Evolutionary conservation across 2,888 invertebrate species (phyloP).

Genomic region (Elegia similella): DNA sequence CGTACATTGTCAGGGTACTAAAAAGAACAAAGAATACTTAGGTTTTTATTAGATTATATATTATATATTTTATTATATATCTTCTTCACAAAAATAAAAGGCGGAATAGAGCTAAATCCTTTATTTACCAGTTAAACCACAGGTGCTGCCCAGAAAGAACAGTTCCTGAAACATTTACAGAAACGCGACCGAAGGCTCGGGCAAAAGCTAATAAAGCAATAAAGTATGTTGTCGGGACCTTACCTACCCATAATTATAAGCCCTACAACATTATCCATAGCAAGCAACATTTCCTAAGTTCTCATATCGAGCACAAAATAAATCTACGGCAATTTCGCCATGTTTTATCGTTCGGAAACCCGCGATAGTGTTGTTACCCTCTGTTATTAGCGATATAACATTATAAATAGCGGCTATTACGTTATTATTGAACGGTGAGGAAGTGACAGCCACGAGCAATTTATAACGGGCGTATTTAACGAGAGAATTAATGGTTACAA

Average conservation of each 20-base stretch:
- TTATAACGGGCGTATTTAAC: constrained; percentile 20
- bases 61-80: too few relatives aligned
- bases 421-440: constrained; percentile 26
- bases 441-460: constrained; percentile 24
- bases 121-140: too few relatives aligned
- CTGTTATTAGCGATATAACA: constrained; percentile 35
- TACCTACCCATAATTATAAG: neutral
- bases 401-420: constrained; percentile 35
- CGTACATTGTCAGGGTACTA: too few relatives aligned
- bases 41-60: too few relatives aligned
- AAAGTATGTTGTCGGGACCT: too few relatives aligned
- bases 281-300: neutral
- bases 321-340: constrained; percentile 23
- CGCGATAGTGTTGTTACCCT: constrained; percentile 25
- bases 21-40: too few relatives aligned
- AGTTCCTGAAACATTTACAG: too few relatives aligned
- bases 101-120: too few relatives aligned
- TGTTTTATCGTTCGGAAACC: constrained; percentile 20
- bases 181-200: too few relatives aligned
- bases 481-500: constrained; percentile 19
- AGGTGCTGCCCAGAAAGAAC: too few relatives aligned
- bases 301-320: neutral
- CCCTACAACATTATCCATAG: neutral
- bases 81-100: too few relatives aligned
- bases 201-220: too few relatives aligned